Evolutionary conservation across 30 jellyfish, hydroid and myxozoan species (phyloP).

Genomic region (Turritopsis rubra): DNA sequence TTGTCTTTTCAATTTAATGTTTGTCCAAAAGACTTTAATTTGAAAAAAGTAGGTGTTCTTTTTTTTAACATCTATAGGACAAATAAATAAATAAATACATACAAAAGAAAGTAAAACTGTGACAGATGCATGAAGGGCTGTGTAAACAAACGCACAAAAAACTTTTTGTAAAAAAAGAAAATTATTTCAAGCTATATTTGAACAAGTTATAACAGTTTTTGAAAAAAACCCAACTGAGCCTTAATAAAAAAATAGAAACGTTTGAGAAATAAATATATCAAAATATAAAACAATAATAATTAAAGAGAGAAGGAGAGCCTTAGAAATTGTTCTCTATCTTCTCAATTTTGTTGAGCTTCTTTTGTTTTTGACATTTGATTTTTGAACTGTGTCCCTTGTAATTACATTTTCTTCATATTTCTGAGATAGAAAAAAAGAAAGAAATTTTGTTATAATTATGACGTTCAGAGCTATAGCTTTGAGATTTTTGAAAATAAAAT

Average conservation of each 20-base stretch:
- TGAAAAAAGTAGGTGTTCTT: background rate
- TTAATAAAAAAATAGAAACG: background rate
- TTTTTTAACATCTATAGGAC: background rate
- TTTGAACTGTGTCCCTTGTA: background rate
- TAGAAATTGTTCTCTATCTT: background rate
- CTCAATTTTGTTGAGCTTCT: background rate
- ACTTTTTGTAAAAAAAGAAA: background rate
- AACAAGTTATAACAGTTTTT: background rate
- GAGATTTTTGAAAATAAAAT: too few relatives aligned
- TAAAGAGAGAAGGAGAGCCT: background rate
- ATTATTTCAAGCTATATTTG: background rate
- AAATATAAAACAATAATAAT: too few relatives aligned
- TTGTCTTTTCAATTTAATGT: background rate
- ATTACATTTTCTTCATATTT: too few relatives aligned
- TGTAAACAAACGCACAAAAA: background rate
- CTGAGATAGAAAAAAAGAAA: background rate
- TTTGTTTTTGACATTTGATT: background rate
- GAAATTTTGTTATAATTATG: background rate
- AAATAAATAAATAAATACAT: too few relatives aligned
- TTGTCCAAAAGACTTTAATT: background rate
- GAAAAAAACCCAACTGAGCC: background rate
- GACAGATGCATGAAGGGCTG: constrained; percentile 9
- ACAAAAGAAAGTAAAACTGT: constrained; percentile 4
- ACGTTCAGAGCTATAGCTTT: too few relatives aligned
- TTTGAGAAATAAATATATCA: background rate